Percentiles rank a stretch among this genome's conserved stretches.
Evolutionary conservation across 2,888 invertebrate species (phyloP).

Genomic region (Plagodis dolabraria): DNA sequence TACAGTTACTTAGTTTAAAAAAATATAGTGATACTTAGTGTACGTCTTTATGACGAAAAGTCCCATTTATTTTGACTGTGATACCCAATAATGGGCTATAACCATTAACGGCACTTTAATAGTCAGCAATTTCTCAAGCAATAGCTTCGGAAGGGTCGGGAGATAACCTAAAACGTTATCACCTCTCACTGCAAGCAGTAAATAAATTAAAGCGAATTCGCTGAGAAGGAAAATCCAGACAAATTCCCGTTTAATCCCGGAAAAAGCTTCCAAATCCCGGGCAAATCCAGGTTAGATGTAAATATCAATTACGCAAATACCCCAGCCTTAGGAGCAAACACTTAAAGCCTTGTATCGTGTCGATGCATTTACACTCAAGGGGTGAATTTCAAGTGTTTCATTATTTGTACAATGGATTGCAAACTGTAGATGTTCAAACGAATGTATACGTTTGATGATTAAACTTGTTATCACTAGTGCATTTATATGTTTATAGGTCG

Average conservation of each 20-base stretch:
- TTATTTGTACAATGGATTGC: constrained; percentile 24
- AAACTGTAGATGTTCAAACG: too few species aligned
- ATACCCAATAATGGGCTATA: constrained; percentile 9
- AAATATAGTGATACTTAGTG: too few species aligned
- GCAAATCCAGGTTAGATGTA: constrained; percentile 82
- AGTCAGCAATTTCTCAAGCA: constrained; percentile 27
- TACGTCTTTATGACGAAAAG: background rate
- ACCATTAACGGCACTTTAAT: constrained; percentile 11
- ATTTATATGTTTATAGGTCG: too few species aligned
- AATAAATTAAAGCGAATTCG: constrained; percentile 77
- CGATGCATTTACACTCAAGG: constrained; percentile 47
- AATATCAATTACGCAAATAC: constrained; percentile 84
- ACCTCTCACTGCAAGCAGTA: constrained; percentile 55
- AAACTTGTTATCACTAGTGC: too few species aligned
- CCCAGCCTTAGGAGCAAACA: constrained; percentile 62
- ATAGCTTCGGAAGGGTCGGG: constrained; percentile 40
- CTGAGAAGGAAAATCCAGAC: constrained; percentile 72
- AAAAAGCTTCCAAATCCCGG: constrained; percentile 58
- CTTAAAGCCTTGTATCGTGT: constrained; percentile 36
- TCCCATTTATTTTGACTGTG: background rate
- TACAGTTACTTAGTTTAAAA: too few species aligned
- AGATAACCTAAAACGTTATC: constrained; percentile 61
- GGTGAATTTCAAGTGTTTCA: constrained; percentile 47
- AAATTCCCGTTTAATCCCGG: constrained; percentile 77
- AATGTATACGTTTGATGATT: background rate